Percentiles rank a stretch among this genome's conserved stretches.
phyloP scores from a whole-genome alignment of 1,140 invertebrate genomes.

The Dysdera silvatica region DNA sequence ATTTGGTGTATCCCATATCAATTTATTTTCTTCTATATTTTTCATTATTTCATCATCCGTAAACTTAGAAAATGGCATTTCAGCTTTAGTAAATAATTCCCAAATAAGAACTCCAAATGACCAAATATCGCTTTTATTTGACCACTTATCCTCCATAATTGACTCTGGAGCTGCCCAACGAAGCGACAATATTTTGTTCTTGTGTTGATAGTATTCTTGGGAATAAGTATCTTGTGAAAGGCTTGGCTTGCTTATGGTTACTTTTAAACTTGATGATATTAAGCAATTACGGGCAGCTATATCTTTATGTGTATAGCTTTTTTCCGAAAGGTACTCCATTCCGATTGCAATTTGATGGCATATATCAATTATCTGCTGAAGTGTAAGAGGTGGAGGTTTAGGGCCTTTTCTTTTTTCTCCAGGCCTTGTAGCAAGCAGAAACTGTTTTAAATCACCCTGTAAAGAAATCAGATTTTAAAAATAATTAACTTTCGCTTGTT shows the following conservation, averaged over 20 bases:
- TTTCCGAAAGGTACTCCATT: slow-evolving; percentile 68
- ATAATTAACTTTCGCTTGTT: background rate
- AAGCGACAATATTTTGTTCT: slow-evolving; percentile 58
- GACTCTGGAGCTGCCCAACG: slow-evolving; percentile 83
- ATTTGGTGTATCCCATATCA: background rate
- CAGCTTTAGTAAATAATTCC: slow-evolving; percentile 82
- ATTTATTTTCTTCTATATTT: background rate
- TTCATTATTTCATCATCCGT: slow-evolving; percentile 11
- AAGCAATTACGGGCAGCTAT: slow-evolving; percentile 85
- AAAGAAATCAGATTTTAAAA: slow-evolving; percentile 30
- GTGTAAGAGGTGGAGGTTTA: slow-evolving; percentile 55
- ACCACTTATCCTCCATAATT: slow-evolving; percentile 80
- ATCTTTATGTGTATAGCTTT: slow-evolving; percentile 72
- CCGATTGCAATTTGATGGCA: slow-evolving; percentile 70
- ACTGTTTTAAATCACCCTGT: slow-evolving; percentile 84
- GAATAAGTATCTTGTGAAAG: slow-evolving; percentile 53
- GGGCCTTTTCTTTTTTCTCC: slow-evolving; percentile 45
- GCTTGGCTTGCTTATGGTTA: slow-evolving; percentile 74
- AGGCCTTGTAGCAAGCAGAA: slow-evolving; percentile 69
- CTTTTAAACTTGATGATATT: slow-evolving; percentile 67
- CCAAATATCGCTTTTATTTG: slow-evolving; percentile 88
- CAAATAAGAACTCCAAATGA: slow-evolving; percentile 80
- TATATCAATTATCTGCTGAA: slow-evolving; percentile 61
- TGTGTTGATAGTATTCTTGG: slow-evolving; percentile 36
- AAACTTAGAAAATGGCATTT: slow-evolving; percentile 54